Evolutionary conservation across 2,113 vertebrate species (phyloP), one percentile per base, ranked within the genome.

Genomic region (Panthera tigris): DNA sequence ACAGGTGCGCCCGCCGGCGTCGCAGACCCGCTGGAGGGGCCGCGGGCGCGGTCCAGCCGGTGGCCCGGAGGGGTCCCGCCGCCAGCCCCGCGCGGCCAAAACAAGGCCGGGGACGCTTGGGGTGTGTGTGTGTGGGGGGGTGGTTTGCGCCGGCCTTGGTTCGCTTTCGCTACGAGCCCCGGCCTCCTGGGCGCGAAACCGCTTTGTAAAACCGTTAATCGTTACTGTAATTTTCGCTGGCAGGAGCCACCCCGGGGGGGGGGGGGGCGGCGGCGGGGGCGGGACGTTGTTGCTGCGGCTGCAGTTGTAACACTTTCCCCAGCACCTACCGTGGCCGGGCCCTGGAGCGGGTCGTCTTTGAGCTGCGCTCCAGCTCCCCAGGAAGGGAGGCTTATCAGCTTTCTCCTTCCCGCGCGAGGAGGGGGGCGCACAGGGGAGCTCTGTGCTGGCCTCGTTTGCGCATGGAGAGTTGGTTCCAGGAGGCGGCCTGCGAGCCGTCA

Each of bases 401-500:
- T 68, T 7, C 1, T 29, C 25, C 7, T 69, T 33, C 68, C 91
- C 65, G 2, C 23, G 0, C 15, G 31, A 13, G 31, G 61, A 69
- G 19, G n/a, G n/a, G n/a, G 31, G 4, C 50, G 5, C 57, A 7
- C 74, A n/a, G 19, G 0, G 3, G 31, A 6, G n/a, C 23, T 36
- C 12, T 14, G 48, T n/a, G 41, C 48, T n/a, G 63, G 13, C 27
- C 57, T 76, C 66, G 2, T 52, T 73, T 39, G 27, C 31, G 41
- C 65, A 7, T 57, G 81, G 87, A 55, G 86, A 39, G 31, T 33
- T 3, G 5, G 6, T 15, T 25, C 50, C 63, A 5, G 25, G 27
- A 19, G 52, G 29, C 23, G 0, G 1, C 7, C 6, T 4, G 8
- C 39, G 10, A 14, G 29, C 39, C 5, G 57, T 13, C n/a, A 1